phyloP scores from a whole-genome alignment of 2,888 invertebrate genomes.

The Folsomia candida region DNA sequence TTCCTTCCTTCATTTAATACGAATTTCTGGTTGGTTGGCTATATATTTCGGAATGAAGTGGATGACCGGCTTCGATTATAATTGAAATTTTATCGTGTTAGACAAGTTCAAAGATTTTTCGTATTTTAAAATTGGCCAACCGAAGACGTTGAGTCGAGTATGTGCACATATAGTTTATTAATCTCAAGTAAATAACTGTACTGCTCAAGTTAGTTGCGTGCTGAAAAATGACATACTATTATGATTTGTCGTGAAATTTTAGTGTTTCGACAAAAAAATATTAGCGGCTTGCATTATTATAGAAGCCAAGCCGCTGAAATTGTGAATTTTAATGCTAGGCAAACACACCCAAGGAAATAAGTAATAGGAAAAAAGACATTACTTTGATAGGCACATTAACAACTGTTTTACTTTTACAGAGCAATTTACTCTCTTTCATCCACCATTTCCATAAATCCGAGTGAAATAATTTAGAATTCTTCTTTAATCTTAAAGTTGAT shows the following conservation, averaged over 20 bases:
- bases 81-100: too few species aligned
- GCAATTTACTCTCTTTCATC: constrained; percentile 4
- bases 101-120: too few species aligned
- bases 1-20: not conserved
- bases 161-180: too few species aligned
- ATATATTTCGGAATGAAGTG: too few species aligned
- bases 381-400: too few species aligned
- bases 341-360: not conserved
- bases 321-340: constrained; percentile 2
- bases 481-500: constrained; percentile 1
- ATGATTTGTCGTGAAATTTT: constrained; percentile 15
- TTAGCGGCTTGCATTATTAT: not conserved
- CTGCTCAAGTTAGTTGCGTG: too few species aligned
- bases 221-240: constrained; percentile 7
- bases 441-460: not conserved
- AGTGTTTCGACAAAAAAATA: not conserved
- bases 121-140: too few species aligned
- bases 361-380: not conserved
- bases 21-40: not conserved
- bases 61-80: too few species aligned
- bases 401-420: not conserved
- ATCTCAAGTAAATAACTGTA: too few species aligned
- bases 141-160: too few species aligned
- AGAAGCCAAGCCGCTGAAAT: not conserved
- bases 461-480: not conserved